Evolutionary conservation across 2,113 vertebrate genomes (phyloP), one percentile per base, ranked within the genome.

Genomic region (Entomyzon cyanotis): DNA sequence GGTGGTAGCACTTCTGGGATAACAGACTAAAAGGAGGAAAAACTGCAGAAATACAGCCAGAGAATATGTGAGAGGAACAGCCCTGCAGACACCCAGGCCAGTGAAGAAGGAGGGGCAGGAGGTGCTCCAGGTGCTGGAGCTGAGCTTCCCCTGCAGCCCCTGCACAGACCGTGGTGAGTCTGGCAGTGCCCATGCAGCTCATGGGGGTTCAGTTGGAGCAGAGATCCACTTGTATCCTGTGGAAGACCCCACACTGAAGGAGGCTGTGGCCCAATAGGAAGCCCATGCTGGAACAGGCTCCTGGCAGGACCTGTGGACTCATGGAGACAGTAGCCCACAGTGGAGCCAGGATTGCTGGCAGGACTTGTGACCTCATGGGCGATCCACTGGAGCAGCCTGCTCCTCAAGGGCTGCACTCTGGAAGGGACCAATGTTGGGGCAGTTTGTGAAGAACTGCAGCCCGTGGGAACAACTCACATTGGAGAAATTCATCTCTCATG

Each of bases 151-250:
- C 33, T 18, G 11, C 46, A 75, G 69, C 17, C 28, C 0, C 0
- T 16, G 42, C 20, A 22, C 19, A 69, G 56, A 11, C 7, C 19
- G 6, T 6, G 58, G 23, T 11, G 50, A 39, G 23, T 6, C 44
- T n/a, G 31, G 31, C 3, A 27, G 17, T n/a, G 27, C 20, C 10
- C 24, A 28, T 6, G 20, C 11, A 46, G 33, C 13, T 12, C 24
- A 5, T 1, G 10, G 44, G n/a, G 35, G 16, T 12, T 53, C 42
- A 58, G 0, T 0, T 4, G 16, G 59, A 71, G 37, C 65, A 71
- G 50, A 58, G 18, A 12, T 11, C 9, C 7, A n/a, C 27, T 33
- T 58, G 56, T 10, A 70, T 33, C 37, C 15, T 1, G 0, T 46
- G 17, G 12, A 67, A 39, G 15, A 67, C 8, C 7, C 17, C 30